Evolutionary conservation across 64 coral and sea anemone genomes (phyloP).

Genomic region (Stichodactyla mertensii): DNA sequence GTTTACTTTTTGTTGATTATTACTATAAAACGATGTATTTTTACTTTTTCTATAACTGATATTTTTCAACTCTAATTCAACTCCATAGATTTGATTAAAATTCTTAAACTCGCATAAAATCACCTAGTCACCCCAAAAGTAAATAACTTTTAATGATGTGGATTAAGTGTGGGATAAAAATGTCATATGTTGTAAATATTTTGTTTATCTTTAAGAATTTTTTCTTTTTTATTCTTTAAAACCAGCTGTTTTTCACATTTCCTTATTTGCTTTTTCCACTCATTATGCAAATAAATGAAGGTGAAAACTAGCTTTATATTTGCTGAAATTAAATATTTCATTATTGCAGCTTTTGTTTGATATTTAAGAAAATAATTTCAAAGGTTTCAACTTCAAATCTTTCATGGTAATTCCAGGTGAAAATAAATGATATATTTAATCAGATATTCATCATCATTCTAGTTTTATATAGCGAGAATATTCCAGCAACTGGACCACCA

Average conservation of each 20-base stretch:
- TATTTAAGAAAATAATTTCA: slow-evolving; percentile 9
- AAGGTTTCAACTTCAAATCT: neutral
- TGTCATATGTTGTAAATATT: neutral
- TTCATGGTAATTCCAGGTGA: neutral
- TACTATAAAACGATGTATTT: neutral
- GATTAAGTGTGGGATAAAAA: neutral
- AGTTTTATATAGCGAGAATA: slow-evolving; percentile 95
- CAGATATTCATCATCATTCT: slow-evolving; percentile 14
- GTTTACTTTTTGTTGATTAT: neutral
- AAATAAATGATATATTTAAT: neutral
- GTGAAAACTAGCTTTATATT: neutral
- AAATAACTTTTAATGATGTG: neutral
- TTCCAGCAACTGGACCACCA: slow-evolving; percentile 70
- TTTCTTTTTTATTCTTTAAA: neutral
- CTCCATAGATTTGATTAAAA: neutral
- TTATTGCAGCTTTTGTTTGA: too few species aligned
- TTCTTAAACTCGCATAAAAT: neutral
- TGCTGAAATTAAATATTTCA: neutral
- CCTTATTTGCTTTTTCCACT: neutral
- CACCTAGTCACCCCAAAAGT: neutral
- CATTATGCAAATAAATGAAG: neutral
- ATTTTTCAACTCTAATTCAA: too few species aligned
- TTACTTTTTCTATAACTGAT: too few species aligned
- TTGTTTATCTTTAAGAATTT: neutral
- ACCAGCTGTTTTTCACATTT: neutral